These are phyloP conservation scores for Hydrophis major DNA, from an alignment of 2,797 vertebrate genomes.

Conservation along the genomic window DNA sequence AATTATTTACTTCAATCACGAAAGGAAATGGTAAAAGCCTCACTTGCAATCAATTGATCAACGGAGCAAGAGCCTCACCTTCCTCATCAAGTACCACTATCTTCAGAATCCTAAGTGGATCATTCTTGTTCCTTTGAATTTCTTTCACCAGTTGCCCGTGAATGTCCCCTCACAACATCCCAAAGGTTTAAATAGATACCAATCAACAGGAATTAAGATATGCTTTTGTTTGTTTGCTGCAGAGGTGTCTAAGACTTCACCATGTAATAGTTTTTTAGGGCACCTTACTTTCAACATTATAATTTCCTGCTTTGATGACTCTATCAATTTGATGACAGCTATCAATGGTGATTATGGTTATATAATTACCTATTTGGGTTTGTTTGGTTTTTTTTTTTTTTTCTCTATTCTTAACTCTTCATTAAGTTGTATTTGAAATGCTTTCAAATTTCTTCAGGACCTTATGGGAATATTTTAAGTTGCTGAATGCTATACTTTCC, in stretches of 20 bases:
- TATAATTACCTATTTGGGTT: neutral
- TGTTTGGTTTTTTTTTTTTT: neutral
- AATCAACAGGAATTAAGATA: neutral
- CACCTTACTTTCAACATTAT: neutral
- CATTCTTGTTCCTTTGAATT: neutral
- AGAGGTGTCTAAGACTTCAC: neutral
- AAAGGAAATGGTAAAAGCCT: too few relatives aligned
- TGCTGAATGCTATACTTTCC: neutral
- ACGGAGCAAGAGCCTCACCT: too few relatives aligned
- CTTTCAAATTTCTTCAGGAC: neutral
- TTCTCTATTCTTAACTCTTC: neutral
- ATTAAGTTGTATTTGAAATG: neutral
- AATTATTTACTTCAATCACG: too few relatives aligned
- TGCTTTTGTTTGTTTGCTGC: neutral
- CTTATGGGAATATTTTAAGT: neutral
- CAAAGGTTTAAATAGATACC: neutral
- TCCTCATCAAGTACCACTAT: too few relatives aligned
- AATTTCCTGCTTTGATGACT: neutral
- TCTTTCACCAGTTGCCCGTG: neutral
- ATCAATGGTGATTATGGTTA: neutral
- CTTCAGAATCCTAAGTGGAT: neutral
- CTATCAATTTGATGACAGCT: neutral
- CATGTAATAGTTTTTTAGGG: neutral
- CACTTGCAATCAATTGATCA: too few relatives aligned
- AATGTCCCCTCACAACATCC: neutral